A percentile compares a stretch with the other conserved stretches of the same genome.
These are phyloP conservation scores for Drosophila lacertosa DNA, from an alignment of 1,140 invertebrate genomes.

Conservation along the genomic window DNA sequence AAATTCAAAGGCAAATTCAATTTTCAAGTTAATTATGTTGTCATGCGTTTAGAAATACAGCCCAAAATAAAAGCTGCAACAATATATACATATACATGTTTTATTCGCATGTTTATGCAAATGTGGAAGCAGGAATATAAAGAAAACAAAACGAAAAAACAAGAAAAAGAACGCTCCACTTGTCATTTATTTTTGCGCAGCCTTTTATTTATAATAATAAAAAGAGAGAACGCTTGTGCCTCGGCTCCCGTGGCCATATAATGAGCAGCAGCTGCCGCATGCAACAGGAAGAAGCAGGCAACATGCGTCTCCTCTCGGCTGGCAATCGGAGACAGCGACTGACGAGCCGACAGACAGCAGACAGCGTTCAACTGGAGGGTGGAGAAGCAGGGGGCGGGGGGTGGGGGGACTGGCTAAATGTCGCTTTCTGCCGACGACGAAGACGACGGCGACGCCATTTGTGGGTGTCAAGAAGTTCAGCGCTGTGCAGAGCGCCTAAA, in stretches of 20 bases:
- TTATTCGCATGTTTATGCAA: conserved; percentile 13
- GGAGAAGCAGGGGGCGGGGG: conserved; percentile 8
- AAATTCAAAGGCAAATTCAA: conserved; percentile 10
- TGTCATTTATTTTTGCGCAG: conserved; percentile 45
- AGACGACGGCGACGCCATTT: conserved; percentile 57
- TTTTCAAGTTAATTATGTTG: conserved; percentile 73
- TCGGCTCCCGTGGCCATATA: conserved; percentile 54
- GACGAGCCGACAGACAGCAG: conserved; percentile 18
- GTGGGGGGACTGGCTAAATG: conserved; percentile 22
- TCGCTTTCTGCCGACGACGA: conserved; percentile 31
- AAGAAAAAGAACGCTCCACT: conserved; percentile 22
- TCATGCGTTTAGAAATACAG: conserved; percentile 53
- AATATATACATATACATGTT: not conserved
- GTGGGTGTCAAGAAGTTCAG: conserved; percentile 79
- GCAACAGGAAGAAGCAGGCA: conserved; percentile 66
- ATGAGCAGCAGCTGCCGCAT: conserved; percentile 70
- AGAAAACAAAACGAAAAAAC: not conserved
- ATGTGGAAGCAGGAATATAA: conserved; percentile 8
- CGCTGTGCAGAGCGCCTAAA: conserved; percentile 43
- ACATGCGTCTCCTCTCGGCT: conserved; percentile 1
- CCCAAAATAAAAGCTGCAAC: conserved; percentile 47
- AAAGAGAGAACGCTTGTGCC: conserved; percentile 9
- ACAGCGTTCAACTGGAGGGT: not conserved
- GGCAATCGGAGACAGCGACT: conserved; percentile 18
- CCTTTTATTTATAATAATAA: conserved; percentile 47